Evolutionary conservation across 2,888 invertebrate genomes (phyloP).

Genomic region (Leptinotarsa rubiginosa): DNA sequence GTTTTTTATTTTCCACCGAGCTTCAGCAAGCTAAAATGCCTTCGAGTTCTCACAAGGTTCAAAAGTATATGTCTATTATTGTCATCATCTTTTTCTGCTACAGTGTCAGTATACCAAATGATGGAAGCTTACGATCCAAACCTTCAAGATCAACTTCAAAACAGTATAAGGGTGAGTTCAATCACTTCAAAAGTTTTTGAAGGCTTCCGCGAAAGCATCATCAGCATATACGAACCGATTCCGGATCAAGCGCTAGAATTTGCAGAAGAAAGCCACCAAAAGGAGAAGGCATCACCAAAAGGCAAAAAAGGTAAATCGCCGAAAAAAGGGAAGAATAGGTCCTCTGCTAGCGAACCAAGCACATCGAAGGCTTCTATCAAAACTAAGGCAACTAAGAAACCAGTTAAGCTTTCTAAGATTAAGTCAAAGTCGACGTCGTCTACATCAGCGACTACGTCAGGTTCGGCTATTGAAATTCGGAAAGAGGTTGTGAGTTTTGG

Average conservation of each 20-base stretch:
- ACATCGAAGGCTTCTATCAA: background rate
- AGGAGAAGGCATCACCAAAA: slow-evolving; percentile 27
- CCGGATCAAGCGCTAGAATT: slow-evolving; percentile 49
- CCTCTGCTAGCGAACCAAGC: background rate
- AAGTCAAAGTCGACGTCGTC: slow-evolving; percentile 26
- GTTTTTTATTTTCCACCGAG: no score
- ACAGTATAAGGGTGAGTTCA: slow-evolving; percentile 30
- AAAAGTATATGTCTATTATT: no score
- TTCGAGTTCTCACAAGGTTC: background rate
- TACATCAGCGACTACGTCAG: background rate
- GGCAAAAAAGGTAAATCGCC: slow-evolving; percentile 16
- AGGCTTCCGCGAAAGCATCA: slow-evolving; percentile 50
- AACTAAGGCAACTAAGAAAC: no score
- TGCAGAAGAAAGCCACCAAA: slow-evolving; percentile 29
- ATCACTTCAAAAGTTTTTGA: slow-evolving; percentile 28
- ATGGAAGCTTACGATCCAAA: slow-evolving; percentile 49
- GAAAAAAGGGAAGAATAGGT: slow-evolving; percentile 3
- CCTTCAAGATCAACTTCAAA: slow-evolving; percentile 49
- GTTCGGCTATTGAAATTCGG: background rate
- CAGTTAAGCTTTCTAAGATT: slow-evolving; percentile 26
- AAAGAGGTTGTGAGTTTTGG: slow-evolving; percentile 44
- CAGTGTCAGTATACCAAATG: slow-evolving; percentile 55
- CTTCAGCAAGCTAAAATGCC: no score
- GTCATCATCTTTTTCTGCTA: slow-evolving; percentile 11
- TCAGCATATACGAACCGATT: slow-evolving; percentile 56